Evolutionary conservation across 2,113 vertebrate genomes (phyloP), one percentile per base, ranked within the genome.

Genomic region (Oophaga pumilio): DNA sequence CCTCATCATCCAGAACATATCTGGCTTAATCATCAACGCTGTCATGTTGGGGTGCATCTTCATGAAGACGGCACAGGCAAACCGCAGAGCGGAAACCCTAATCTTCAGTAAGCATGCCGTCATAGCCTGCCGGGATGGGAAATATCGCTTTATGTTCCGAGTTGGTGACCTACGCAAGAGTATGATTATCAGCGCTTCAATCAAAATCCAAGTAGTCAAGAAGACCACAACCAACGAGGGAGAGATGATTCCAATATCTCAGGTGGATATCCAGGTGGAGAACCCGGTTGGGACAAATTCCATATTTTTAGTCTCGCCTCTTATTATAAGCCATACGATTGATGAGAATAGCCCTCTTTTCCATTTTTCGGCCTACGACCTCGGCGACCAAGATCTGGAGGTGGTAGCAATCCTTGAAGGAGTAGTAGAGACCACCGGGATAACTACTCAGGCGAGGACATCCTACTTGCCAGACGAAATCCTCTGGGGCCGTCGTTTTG

Each of bases 21-120:
- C 95, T 86, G 96, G 96, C 0, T 91, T 96, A 82, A 95, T 96
- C 90, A 93, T 96, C 91, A 96, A 96, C 9, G 96, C 96, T 0
- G 94, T 96, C 66, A 95, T 96, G 95, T 93, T 96, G 4, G 96
- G 96, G 87, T 96, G 96, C 24, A 95, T 96, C 10, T 96, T 96
- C 91, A 96, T 96, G 96, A 96, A 96, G 93, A 96, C 96, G 0
- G 96, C 96, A 0, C 96, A 96, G 90, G 95, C 96, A 69, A 96
- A 96, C 93, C 94, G 96, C 0, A 90, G 96, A 0, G 96, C 96
- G 0, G 96, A 96, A 90, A 96, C 96, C 0, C 94, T 96, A 78
- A 96, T 96, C 90, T 96, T 96, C 91, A 96, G 95, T 79, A 92
- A 93, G 14, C 93, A 93, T 43, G 96, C 95, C 0, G 95, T 96